Conservation (phyloP, 2,113 vertebrate species). For the Nicator chloris region DNA sequence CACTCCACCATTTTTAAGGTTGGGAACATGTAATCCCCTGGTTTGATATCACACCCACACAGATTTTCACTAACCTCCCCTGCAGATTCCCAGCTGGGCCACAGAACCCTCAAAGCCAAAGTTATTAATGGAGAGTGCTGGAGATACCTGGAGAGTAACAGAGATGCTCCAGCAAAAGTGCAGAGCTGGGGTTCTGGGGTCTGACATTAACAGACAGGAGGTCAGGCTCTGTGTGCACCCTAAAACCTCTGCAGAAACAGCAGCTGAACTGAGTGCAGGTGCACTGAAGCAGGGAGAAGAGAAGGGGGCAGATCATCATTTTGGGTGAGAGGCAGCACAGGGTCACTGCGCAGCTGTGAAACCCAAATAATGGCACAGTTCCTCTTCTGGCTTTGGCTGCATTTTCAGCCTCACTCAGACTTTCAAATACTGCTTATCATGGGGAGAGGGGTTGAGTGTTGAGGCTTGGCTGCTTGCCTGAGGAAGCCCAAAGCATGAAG, state of each 20-base stretch:
- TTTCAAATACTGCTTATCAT: conserved; percentile 14
- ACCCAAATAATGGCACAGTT: conserved; percentile 20
- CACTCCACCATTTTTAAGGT: neutral
- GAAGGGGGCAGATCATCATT: neutral
- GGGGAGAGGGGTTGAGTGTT: neutral
- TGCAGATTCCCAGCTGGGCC: neutral
- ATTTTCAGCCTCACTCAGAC: neutral
- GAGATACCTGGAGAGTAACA: neutral
- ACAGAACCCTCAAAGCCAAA: neutral
- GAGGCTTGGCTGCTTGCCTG: conserved; percentile 47
- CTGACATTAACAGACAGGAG: neutral
- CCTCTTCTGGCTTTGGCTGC: neutral
- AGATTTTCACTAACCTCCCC: neutral
- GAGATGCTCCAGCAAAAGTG: neutral
- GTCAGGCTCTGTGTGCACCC: neutral
- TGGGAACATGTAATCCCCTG: neutral
- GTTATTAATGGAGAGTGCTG: neutral
- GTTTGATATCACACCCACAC: neutral
- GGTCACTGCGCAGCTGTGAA: neutral
- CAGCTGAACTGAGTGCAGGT: neutral
- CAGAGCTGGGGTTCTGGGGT: neutral
- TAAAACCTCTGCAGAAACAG: neutral
- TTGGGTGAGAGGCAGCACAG: neutral
- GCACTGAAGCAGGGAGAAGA: neutral
- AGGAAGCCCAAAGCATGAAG: neutral